A percentile compares a stretch with the other conserved stretches of the same genome.
These are phyloP conservation scores for Flabesymbios commensalis DNA, from an alignment of 2,888 invertebrate genomes.

Conservation along the genomic window DNA sequence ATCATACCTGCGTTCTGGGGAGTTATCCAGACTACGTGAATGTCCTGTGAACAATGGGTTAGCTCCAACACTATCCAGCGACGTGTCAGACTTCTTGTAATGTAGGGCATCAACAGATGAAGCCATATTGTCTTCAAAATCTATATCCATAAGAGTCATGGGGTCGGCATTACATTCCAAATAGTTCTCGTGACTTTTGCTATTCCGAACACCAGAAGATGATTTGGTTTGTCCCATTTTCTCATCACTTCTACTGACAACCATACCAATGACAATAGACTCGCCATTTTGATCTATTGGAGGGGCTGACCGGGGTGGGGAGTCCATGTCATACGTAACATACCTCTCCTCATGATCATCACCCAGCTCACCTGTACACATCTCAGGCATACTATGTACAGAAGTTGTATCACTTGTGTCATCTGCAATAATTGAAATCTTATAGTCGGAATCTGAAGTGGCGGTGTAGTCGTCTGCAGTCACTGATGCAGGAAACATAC, in stretches of 20 bases:
- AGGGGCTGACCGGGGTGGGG: too few species aligned
- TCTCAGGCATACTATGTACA: too few species aligned
- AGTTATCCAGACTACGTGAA: conserved; percentile 24
- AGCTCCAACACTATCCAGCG: conserved; percentile 20
- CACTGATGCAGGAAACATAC: too few species aligned
- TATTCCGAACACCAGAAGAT: conserved; percentile 75
- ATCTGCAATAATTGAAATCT: too few species aligned
- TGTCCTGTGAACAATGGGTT: neutral
- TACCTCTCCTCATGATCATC: too few species aligned
- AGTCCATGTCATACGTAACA: too few species aligned
- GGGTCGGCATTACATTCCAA: conserved; percentile 72
- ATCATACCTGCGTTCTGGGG: conserved; percentile 20
- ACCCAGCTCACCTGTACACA: too few species aligned
- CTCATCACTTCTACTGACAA: conserved; percentile 52
- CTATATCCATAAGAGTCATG: conserved; percentile 84
- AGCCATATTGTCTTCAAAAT: conserved; percentile 89
- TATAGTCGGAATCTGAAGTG: too few species aligned
- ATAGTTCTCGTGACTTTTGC: conserved; percentile 85
- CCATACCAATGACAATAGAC: conserved; percentile 25
- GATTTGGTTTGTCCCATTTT: conserved; percentile 36
- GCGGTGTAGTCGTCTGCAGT: too few species aligned
- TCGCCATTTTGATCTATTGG: too few species aligned
- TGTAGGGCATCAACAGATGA: conserved; percentile 88
- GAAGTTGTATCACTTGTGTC: too few species aligned
- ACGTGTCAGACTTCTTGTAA: conserved; percentile 23